Conservation (phyloP, 2,888 invertebrate species). For the Monochamus alternatus region DNA sequence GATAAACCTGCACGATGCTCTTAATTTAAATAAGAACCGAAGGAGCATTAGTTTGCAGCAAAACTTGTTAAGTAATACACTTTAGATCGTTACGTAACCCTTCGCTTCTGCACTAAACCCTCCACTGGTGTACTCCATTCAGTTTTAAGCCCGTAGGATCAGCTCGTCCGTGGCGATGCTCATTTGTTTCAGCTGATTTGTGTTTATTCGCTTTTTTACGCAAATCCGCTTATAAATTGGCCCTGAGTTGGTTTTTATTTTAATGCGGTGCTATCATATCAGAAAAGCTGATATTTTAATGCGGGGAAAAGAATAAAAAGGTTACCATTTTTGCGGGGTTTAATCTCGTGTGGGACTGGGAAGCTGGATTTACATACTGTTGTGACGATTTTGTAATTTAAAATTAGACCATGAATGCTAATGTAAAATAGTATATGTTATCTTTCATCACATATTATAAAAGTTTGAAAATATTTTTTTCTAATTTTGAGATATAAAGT, state of each 20-base stretch:
- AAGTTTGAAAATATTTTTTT: too few relatives aligned
- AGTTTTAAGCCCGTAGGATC: constrained; percentile 63
- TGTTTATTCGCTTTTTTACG: constrained; percentile 57
- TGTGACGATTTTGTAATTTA: neutral
- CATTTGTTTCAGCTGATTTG: constrained; percentile 68
- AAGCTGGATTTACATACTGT: neutral
- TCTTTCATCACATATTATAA: too few relatives aligned
- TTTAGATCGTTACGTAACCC: constrained; percentile 19
- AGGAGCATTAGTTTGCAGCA: neutral
- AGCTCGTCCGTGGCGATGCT: constrained; percentile 62
- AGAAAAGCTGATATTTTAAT: constrained; percentile 60
- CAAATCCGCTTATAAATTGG: constrained; percentile 63
- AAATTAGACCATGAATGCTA: neutral
- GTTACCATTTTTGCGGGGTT: constrained; percentile 41
- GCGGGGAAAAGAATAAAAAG: constrained; percentile 53
- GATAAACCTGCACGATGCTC: constrained; percentile 3
- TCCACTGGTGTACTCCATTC: constrained; percentile 52
- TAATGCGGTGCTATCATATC: constrained; percentile 57
- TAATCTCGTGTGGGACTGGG: constrained; percentile 34
- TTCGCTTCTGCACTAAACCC: constrained; percentile 23
- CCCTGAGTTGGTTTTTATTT: constrained; percentile 59
- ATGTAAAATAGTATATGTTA: too few relatives aligned
- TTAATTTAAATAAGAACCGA: constrained; percentile 12
- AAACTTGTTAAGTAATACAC: constrained; percentile 13
- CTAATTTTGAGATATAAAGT: too few relatives aligned